Evolutionary conservation across 2,888 invertebrate species (phyloP), one percentile per base, ranked within the genome.

Genomic region (Eupeodes latifasciatus): DNA sequence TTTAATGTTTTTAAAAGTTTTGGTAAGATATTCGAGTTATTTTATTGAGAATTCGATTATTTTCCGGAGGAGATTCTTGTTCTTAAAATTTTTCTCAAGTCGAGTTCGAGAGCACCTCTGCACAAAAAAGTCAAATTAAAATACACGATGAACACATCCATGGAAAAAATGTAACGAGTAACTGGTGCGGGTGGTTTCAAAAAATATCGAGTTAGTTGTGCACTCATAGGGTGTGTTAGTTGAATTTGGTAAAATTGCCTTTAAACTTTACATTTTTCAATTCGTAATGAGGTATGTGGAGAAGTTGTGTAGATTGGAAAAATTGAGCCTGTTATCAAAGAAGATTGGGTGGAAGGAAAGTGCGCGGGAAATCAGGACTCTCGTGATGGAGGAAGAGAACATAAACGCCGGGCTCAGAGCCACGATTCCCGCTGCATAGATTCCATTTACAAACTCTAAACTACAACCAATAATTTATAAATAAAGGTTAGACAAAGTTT

Each of bases 81-180:
- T 40, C 36, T 40, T 36, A 5, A 40, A 61, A 5, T 47, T 53
- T 67, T 61, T 49, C 40, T 40, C 40, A 6, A 40, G 40, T 27
- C 27, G 27, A 27, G 27, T 49, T 72, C 66, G 72, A 64, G 74
- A 75, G 87, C 84, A 84, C 80, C 77, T 81, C 67, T 71, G 74
- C 77, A 76, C 62, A 62, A 62, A 64, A 57, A 64, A 84, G 72
- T 84, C 84, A 88, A 77, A 84, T 77, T 62, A 47, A 27, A 66
- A 67, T 16, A 11, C 19, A 76, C 47, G 40, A 27, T 64, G 86
- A 87, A 87, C 86, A 76, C 84, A 74, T 71, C 87, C 87, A 66
- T 16, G 64, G 47, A 64, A 36, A 11, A 5, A 6, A 64, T 76
- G 19, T 53, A 87, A 40, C 83, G 79, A 87, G 71, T 80, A 61